These are phyloP conservation scores for Sakesphorus luctuosus DNA, from an alignment of 2,113 vertebrate species.

Conservation along the genomic window DNA sequence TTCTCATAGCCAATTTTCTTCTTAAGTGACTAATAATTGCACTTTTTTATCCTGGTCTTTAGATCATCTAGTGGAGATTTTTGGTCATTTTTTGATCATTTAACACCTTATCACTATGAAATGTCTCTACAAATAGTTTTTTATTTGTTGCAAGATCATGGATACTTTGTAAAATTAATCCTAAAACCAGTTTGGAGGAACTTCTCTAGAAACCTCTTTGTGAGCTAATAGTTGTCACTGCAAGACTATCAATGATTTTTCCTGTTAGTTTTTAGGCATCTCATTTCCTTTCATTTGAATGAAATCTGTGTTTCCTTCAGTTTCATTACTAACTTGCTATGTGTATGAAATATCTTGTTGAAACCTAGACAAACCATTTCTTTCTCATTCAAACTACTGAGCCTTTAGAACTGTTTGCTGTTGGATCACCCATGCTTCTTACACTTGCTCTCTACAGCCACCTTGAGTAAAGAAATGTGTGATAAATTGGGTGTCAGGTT, in stretches of 20 bases:
- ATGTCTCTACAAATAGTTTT: neutral
- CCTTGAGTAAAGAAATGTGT: fast-evolving
- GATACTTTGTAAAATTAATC: neutral
- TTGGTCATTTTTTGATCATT: neutral
- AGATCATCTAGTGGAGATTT: neutral
- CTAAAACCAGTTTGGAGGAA: neutral
- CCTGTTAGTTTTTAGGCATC: neutral
- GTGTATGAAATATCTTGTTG: neutral
- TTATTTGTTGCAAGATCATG: neutral
- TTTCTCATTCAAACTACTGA: neutral
- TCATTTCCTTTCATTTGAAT: neutral
- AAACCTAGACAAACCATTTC: neutral
- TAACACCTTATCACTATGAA: neutral
- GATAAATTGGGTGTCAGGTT: neutral
- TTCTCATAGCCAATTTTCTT: neutral
- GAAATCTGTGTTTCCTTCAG: neutral
- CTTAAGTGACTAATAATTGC: neutral
- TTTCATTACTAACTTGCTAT: neutral
- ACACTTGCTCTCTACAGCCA: neutral
- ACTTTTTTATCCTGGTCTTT: neutral
- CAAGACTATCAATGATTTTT: neutral
- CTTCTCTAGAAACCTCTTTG: neutral
- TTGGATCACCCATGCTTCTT: neutral
- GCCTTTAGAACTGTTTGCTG: neutral
- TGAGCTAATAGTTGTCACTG: neutral